Evolutionary conservation across 2,797 vertebrate genomes (phyloP).

Genomic region (Bradypus variegatus): DNA sequence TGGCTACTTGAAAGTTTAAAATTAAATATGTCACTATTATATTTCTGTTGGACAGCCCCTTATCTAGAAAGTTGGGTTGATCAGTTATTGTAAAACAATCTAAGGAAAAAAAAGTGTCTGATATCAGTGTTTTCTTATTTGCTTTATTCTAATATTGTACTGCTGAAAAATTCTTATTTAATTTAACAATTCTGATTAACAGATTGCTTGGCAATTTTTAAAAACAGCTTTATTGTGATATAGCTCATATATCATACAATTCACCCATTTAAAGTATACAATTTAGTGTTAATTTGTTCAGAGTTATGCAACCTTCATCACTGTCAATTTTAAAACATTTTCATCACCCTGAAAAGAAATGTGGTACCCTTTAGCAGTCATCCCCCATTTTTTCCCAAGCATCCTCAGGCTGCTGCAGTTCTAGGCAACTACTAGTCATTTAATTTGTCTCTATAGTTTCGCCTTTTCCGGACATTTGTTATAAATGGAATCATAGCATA

Average conservation of each 20-base stretch:
- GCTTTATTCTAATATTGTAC: not conserved
- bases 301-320: not conserved
- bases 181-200: not conserved
- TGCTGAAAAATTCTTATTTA: not conserved
- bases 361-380: not conserved
- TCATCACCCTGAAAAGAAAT: not conserved
- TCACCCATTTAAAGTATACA: not conserved
- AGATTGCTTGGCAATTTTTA: not conserved
- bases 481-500: not conserved
- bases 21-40: not conserved
- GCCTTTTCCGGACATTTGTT: not conserved
- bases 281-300: not conserved
- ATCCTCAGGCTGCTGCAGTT: no score
- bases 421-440: not conserved
- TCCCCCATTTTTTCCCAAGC: not conserved
- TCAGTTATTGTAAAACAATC: not conserved
- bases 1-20: not conserved
- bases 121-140: not conserved
- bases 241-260: not conserved
- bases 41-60: not conserved
- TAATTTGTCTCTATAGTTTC: not conserved
- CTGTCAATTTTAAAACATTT: not conserved
- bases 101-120: not conserved
- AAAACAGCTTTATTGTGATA: not conserved
- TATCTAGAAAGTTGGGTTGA: not conserved